These are phyloP conservation scores for Drosophila barbarae DNA, from an alignment of 2,888 invertebrate species.

Conservation along the genomic window DNA sequence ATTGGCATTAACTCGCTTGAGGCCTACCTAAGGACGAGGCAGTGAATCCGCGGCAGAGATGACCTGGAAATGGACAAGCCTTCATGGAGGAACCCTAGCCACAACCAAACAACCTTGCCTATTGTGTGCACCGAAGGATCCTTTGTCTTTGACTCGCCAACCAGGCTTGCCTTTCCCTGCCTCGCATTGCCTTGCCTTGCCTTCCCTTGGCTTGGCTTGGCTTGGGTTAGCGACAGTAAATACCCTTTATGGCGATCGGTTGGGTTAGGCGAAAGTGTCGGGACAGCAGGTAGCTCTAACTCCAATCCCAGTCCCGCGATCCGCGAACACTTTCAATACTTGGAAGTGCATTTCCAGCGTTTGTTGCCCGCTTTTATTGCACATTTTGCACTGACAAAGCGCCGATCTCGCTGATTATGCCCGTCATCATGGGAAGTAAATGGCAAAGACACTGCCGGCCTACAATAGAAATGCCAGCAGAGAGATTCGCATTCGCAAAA, in stretches of 20 bases:
- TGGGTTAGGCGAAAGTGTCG: conserved; percentile 41
- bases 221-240: conserved; percentile 72
- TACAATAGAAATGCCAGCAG: conserved; percentile 8
- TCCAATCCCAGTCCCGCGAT: conserved; percentile 17
- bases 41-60: neutral
- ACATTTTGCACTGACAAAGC: conserved; percentile 69
- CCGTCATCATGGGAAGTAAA: conserved; percentile 52
- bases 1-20: conserved; percentile 72
- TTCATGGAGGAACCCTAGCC: conserved; percentile 52
- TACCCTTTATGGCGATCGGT: conserved; percentile 67
- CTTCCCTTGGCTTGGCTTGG: neutral
- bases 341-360: conserved; percentile 43
- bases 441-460: conserved; percentile 26
- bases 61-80: conserved; percentile 58
- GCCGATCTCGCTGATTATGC: conserved; percentile 74
- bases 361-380: conserved; percentile 55
- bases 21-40: neutral
- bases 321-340: conserved; percentile 67
- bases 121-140: conserved; percentile 56
- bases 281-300: conserved; percentile 16
- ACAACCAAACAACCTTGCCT: conserved; percentile 71
- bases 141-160: conserved; percentile 54
- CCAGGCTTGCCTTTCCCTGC: conserved; percentile 48
- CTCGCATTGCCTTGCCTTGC: neutral
- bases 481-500: conserved; percentile 9